Base-by-base conservation (phyloP, 2,797 vertebrate species). In the Nyctalus aviator region DNA sequence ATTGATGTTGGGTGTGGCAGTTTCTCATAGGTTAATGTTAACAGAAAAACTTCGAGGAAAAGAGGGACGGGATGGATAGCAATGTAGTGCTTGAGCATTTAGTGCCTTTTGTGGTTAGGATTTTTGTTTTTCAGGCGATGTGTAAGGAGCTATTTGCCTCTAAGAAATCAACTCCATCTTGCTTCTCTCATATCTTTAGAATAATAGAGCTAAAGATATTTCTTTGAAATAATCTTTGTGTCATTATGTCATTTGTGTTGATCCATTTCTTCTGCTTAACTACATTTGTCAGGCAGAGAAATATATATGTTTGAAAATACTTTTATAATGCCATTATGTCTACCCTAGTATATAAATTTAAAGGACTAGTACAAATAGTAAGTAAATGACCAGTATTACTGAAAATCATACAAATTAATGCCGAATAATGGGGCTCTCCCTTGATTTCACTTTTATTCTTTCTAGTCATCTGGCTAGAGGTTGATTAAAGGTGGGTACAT, bases 181-280 rank as follows among this genome's bases (percentile, higher is more conserved):
- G n/a, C 53, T 85, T 93, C n/a, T 21, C 7, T 46, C 57, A 8
- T 59, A n/a, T 35, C 76, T 79, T 35, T 77, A 46, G 55, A 77
- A 41, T 78, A 78, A 66, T 27, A 41, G 88, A 85, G 14, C 53
- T 57, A 62, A 84, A 90, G 35, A 48, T 69, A 37, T 78, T 96
- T 88, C 88, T 92, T 50, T 71, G 68, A 91, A 96, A 76, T 92
- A 53, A 12, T 88, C 69, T 90, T 88, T 89, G 41, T 57, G 41
- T 32, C 55, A 7, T 81, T 68, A 32, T 73, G 71, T 32, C 78
- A 1, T 94, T 81, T 73, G 20, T 72, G 2, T 23, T 72, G 62
- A 35, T 55, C 50, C 50, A 44, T 41, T 79, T 69, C 44, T 84
- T 76, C n/a, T 82, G 55, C 73, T 66, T 85, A 72, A 66, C 37